Base-by-base conservation (phyloP, 1,140 invertebrate species). In the Argopecten irradians region DNA sequence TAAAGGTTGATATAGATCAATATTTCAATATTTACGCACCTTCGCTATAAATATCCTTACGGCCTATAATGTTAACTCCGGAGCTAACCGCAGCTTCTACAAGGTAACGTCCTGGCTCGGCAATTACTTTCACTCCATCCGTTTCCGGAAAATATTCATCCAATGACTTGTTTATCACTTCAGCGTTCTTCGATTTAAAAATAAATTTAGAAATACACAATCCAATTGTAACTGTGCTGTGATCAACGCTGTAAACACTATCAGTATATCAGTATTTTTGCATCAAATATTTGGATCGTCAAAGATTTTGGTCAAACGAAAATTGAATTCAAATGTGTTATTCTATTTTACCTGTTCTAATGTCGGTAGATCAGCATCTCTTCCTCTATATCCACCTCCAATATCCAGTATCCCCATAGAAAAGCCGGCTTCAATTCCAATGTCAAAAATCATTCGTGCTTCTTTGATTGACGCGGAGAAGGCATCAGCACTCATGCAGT, bases 351-450 rank as follows among this genome's bases (percentile, higher is more conserved):
- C 43, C 19, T 46, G 13, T 19, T 46, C 43, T 3, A 55, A n/a
- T 86, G 55, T 86, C 34, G 43, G 43, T 14, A 2, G 7, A 14
- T 83, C 7, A 19, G 3, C 1, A 11, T 34, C 11, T 33, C 34
- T 36, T 36, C 96, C 96, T 11, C 96, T 96, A 90, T 95, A 96
- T 9, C 96, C 96, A 71, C 96, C 96, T 55, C 96, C 96, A 91
- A 96, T 94, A 90, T 96, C 96, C 7, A 96, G 91, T 11, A 96
- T 89, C 32, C 91, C 91, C 92, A 96, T 94, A 41, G 93, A 39
- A 87, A 94, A 95, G 16, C 95, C 96, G 35, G 94, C 39, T 0
- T 89, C 46, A 22, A 90, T 55, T 19, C 93, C 96, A 22, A 94
- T 90, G 83, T 96, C 93, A 91, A 96, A 96, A 28, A 95, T 93